Evolutionary conservation across 1,140 invertebrate species (phyloP).

Genomic region (Antheraea pernyi): DNA sequence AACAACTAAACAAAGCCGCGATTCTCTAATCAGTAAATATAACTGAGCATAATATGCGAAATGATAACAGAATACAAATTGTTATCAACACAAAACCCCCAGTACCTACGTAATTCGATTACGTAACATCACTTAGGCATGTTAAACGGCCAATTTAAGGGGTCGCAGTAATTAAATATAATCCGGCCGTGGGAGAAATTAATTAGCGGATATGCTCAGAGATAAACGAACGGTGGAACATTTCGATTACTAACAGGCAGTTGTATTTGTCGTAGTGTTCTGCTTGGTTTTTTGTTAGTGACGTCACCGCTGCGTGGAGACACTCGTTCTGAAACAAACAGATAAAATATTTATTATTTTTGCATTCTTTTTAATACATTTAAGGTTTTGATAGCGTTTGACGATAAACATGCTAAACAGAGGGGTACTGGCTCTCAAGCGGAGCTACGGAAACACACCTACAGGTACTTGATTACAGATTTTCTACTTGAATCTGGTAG

Average conservation of each 20-base stretch:
- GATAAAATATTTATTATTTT: neutral
- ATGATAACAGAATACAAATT: constrained; percentile 1
- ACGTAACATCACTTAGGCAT: constrained; percentile 9
- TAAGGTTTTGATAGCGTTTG: no score
- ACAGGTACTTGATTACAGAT: no score
- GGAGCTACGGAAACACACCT: no score
- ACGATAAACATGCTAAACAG: no score
- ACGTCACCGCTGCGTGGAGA: constrained; percentile 63
- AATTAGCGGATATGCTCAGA: neutral
- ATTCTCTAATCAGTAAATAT: neutral
- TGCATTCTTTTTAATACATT: no score
- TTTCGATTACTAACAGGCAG: constrained; percentile 58
- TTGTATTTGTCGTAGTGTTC: constrained; percentile 71
- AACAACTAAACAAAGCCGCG: neutral
- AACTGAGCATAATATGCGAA: neutral
- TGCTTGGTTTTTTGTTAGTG: constrained; percentile 67
- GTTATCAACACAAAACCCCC: constrained; percentile 1
- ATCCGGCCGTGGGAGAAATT: constrained; percentile 27
- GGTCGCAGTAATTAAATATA: constrained; percentile 29
- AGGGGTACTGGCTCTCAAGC: no score
- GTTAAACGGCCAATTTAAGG: constrained; percentile 32
- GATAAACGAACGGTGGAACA: neutral
- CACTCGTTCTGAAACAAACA: constrained; percentile 62
- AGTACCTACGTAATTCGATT: neutral
- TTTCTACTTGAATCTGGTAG: no score